Conservation (phyloP, 1,140 invertebrate genomes). For the Rhynchophorus ferrugineus region DNA sequence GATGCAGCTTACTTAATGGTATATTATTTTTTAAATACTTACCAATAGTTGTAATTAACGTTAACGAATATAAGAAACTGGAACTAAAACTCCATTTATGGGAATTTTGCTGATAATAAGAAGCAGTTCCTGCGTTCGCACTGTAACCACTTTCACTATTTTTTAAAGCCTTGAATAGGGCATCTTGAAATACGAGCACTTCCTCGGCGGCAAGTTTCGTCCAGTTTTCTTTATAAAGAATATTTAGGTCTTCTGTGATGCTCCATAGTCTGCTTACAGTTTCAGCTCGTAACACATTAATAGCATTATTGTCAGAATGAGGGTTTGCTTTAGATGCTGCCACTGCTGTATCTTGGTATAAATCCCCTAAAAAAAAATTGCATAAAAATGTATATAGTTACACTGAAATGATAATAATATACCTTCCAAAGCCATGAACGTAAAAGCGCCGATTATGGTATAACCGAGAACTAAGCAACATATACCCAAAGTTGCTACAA, state of each 20-base stretch:
- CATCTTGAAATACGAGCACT: constrained; percentile 73
- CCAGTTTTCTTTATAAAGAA: constrained; percentile 92
- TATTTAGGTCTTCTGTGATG: constrained; percentile 88
- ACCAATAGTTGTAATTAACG: constrained; percentile 95
- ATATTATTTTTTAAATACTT: no score
- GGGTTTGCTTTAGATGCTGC: constrained; percentile 54
- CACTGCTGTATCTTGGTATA: constrained; percentile 46
- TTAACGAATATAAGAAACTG: constrained; percentile 89
- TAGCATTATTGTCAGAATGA: constrained; percentile 29
- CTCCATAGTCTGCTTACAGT: constrained; percentile 84
- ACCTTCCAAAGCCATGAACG: constrained; percentile 81
- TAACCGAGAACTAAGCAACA: constrained; percentile 82
- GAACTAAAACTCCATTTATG: constrained; percentile 85
- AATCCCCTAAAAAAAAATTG: constrained; percentile 21
- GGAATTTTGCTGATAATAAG: constrained; percentile 43
- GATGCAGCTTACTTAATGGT: no score
- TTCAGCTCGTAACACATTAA: constrained; percentile 42
- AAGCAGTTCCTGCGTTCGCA: constrained; percentile 25
- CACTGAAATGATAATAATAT: background rate
- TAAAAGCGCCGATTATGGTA: constrained; percentile 83
- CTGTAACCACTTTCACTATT: constrained; percentile 29
- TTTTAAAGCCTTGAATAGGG: constrained; percentile 43
- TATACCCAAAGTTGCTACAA: constrained; percentile 51
- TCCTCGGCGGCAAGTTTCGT: constrained; percentile 75
- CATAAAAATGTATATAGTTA: background rate